Evolutionary conservation across 2,113 vertebrate genomes (phyloP).

Genomic region (Actinemys pallida): DNA sequence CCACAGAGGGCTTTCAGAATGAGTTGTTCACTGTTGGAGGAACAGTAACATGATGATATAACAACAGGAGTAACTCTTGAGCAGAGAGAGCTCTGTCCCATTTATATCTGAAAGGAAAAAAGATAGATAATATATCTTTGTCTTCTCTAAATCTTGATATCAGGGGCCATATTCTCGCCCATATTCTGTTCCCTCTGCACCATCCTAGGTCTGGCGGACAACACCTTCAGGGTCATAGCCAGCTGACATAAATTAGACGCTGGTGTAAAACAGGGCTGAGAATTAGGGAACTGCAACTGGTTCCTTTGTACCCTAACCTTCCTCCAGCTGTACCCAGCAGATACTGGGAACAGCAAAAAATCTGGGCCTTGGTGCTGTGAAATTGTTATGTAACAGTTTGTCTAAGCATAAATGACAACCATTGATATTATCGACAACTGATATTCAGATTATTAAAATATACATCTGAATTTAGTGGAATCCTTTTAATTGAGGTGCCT

Average conservation of each 20-base stretch:
- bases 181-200: background rate
- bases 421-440: background rate
- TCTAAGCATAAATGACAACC: background rate
- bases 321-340: background rate
- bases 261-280: background rate
- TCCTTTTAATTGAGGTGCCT: background rate
- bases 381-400: background rate
- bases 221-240: background rate
- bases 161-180: background rate
- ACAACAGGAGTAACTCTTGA: background rate
- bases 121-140: background rate
- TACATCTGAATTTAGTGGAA: background rate
- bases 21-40: background rate
- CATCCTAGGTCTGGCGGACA: background rate
- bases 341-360: background rate
- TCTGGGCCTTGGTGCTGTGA: background rate
- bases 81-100: background rate
- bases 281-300: background rate
- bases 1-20: background rate
- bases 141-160: background rate
- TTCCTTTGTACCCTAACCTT: background rate
- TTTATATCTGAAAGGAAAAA: constrained; percentile 1
- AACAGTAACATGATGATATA: background rate
- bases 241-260: background rate
- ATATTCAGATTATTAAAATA: background rate